Percentiles rank a stretch among this genome's conserved stretches.
These are phyloP conservation scores for Apoda limacodes DNA, from an alignment of 2,888 invertebrate genomes.

Conservation along the genomic window DNA sequence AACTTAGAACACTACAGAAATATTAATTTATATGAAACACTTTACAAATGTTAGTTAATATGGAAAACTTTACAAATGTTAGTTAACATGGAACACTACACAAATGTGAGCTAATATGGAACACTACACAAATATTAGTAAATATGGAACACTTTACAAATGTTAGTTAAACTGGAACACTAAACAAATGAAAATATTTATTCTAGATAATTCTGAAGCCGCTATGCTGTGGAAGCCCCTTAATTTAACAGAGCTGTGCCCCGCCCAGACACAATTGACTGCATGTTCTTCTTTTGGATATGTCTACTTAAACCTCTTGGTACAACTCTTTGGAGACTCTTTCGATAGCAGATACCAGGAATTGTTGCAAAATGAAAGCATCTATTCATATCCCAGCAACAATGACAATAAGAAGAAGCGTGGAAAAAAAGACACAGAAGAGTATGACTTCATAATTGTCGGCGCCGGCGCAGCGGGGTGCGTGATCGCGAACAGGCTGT, in stretches of 20 bases:
- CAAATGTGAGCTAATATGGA: no score
- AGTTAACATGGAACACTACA: no score
- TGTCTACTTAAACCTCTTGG: conserved; percentile 33
- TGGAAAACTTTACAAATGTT: no score
- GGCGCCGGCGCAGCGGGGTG: conserved; percentile 47
- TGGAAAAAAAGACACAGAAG: conserved; percentile 13
- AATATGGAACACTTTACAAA: no score
- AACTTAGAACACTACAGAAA: no score
- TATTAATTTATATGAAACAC: no score
- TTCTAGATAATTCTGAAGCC: no score
- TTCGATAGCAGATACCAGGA: conserved; percentile 22
- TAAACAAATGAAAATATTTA: no score
- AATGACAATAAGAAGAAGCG: neutral
- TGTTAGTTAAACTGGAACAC: no score
- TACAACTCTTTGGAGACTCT: conserved; percentile 34
- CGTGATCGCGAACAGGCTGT: conserved; percentile 39
- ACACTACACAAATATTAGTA: no score
- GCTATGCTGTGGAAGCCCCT: conserved; percentile 26
- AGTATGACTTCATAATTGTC: conserved; percentile 45
- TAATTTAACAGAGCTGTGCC: conserved; percentile 23
- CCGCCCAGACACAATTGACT: conserved; percentile 26
- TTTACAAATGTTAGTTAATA: no score
- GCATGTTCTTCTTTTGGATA: conserved; percentile 36
- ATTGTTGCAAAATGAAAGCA: no score
- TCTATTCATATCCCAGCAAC: neutral